A percentile compares a stretch with the other conserved stretches of the same genome.
These are phyloP conservation scores for Bembecia ichneumoniformis DNA, from an alignment of 2,888 invertebrate genomes.

Conservation along the genomic window DNA sequence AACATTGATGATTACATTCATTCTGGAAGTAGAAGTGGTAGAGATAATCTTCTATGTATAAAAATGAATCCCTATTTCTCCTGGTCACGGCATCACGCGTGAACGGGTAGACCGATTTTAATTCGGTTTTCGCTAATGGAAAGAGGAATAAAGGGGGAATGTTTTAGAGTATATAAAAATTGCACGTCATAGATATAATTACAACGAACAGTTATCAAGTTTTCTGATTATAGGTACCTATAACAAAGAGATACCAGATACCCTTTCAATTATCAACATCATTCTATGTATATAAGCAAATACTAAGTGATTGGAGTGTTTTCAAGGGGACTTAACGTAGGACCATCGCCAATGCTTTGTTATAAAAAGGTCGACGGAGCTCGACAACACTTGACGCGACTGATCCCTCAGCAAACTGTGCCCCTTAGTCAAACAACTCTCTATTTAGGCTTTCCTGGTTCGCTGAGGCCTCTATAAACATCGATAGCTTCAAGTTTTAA, in stretches of 20 bases:
- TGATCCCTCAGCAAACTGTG: conserved; percentile 34
- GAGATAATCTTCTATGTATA: too few relatives aligned
- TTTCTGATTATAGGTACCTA: too few relatives aligned
- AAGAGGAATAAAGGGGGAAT: too few relatives aligned
- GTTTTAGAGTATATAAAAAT: too few relatives aligned
- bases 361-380: conserved; percentile 8
- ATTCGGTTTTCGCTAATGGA: too few relatives aligned
- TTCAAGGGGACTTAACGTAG: background rate
- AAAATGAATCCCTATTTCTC: too few relatives aligned
- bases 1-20: too few relatives aligned
- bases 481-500: background rate
- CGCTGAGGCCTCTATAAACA: conserved; percentile 1
- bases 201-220: too few relatives aligned
- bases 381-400: conserved; percentile 15
- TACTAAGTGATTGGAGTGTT: background rate
- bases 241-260: background rate
- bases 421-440: conserved; percentile 15
- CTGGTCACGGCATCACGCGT: too few relatives aligned
- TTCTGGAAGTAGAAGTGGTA: too few relatives aligned
- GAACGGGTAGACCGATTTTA: too few relatives aligned
- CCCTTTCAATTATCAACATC: background rate
- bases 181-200: too few relatives aligned
- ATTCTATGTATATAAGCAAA: background rate
- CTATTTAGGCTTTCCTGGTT: background rate
- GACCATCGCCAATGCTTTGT: background rate